A percentile compares a stretch with the other conserved stretches of the same genome.
Conservation (phyloP, 2,888 invertebrate species). For the Carterocephalus palaemon region DNA sequence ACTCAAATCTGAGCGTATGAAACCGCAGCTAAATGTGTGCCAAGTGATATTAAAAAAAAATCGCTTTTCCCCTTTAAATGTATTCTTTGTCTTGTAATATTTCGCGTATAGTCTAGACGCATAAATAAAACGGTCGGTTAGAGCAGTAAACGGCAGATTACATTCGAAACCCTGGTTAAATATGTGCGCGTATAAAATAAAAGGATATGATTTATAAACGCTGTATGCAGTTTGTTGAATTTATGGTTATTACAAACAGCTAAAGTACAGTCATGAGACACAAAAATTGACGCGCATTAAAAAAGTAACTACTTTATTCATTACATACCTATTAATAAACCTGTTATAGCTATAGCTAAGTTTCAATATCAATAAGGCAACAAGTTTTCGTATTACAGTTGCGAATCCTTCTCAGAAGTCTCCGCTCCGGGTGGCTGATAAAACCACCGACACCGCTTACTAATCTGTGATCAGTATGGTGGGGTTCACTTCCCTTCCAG, state of each 20-base stretch:
- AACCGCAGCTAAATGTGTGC: conserved; percentile 20
- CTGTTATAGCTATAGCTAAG: too few species aligned
- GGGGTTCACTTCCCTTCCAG: too few species aligned
- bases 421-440: too few species aligned
- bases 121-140: conserved; percentile 32
- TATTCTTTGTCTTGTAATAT: conserved; percentile 16
- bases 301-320: too few species aligned
- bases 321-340: too few species aligned
- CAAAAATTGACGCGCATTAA: too few species aligned
- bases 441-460: too few species aligned
- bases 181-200: conserved; percentile 11
- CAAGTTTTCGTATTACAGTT: too few species aligned
- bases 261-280: too few species aligned
- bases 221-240: conserved; percentile 1
- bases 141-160: conserved; percentile 17
- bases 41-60: conserved; percentile 17
- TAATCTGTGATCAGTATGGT: too few species aligned
- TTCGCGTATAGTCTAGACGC: conserved; percentile 32
- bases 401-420: too few species aligned
- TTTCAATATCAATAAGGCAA: too few species aligned
- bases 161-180: conserved; percentile 17
- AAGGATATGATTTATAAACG: conserved; percentile 15
- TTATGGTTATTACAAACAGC: conserved; percentile 1
- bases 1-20: conserved; percentile 22
- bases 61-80: conserved; percentile 6